A percentile compares a stretch with the other conserved stretches of the same genome.
These are phyloP conservation scores for Periophthalmodon schlosseri DNA, from an alignment of 2,113 vertebrate genomes.

Conservation along the genomic window DNA sequence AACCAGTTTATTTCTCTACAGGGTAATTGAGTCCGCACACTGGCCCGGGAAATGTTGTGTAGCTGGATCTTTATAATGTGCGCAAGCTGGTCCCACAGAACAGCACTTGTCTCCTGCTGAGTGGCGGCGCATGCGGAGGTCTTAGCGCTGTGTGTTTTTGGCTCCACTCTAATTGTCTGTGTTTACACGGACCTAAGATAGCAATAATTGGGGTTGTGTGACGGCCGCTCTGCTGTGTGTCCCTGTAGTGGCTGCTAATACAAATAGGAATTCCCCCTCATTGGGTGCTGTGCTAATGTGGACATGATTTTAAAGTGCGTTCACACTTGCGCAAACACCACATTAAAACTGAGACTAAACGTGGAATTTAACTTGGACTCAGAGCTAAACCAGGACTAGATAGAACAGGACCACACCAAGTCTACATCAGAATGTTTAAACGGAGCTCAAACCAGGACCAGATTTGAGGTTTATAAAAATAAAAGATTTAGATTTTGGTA, in stretches of 20 bases:
- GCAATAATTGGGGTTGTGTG: conserved; percentile 70
- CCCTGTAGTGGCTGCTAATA: conserved; percentile 18
- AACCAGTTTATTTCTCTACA: conserved; percentile 56
- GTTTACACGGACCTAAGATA: conserved; percentile 64
- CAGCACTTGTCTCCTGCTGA: conserved; percentile 54
- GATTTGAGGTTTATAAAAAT: neutral
- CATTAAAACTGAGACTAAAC: no score
- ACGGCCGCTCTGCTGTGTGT: conserved; percentile 40
- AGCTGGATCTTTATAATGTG: conserved; percentile 31
- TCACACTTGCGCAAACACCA: no score
- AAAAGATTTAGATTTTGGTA: no score
- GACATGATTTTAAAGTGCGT: no score
- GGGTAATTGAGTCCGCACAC: conserved; percentile 66
- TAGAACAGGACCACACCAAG: no score
- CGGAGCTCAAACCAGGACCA: neutral
- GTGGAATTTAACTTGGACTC: no score
- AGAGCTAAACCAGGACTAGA: no score
- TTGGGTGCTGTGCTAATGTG: neutral
- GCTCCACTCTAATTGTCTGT: conserved; percentile 58
- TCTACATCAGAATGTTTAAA: no score
- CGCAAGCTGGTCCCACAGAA: conserved; percentile 27
- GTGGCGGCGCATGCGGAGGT: conserved; percentile 54
- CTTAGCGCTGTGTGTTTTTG: conserved; percentile 65
- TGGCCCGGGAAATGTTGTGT: conserved; percentile 52
- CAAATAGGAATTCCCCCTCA: conserved; percentile 22